Conservation (phyloP, 2,888 invertebrate species). For the Philereme transversata region DNA sequence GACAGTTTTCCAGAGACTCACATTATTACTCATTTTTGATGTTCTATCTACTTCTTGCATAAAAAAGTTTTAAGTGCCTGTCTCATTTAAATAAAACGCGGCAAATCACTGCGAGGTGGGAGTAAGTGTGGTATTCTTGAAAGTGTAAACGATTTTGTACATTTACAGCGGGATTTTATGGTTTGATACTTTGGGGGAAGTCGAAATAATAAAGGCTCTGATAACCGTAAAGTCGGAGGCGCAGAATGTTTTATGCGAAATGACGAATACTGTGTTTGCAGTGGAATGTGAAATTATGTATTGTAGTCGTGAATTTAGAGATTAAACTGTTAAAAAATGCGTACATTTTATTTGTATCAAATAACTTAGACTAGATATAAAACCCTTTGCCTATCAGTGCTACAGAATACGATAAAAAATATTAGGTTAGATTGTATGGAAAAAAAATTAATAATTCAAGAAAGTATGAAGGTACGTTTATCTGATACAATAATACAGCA, state of each 20-base stretch:
- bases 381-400: no score
- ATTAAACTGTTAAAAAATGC: no score
- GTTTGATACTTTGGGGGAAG: constrained; percentile 30
- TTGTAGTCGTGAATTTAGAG: no score
- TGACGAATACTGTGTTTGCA: not conserved
- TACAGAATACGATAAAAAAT: no score
- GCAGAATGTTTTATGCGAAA: not conserved
- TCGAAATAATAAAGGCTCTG: constrained; percentile 11
- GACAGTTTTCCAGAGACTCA: constrained; percentile 69
- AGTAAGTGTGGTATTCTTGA: constrained; percentile 27
- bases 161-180: constrained; percentile 19
- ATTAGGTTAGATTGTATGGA: no score
- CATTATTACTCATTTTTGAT: constrained; percentile 59
- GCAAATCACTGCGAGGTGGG: constrained; percentile 32
- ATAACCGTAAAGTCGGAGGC: constrained; percentile 22
- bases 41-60: constrained; percentile 32
- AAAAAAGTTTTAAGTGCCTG: constrained; percentile 35
- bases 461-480: no score
- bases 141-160: constrained; percentile 32
- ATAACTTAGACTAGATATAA: no score
- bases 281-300: no score
- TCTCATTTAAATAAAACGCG: constrained; percentile 37
- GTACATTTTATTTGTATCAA: no score
- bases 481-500: no score
- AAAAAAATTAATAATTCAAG: no score